Evolutionary conservation across 2,888 invertebrate species (phyloP), one percentile per base, ranked within the genome.

Genomic region (Sesia apiformis): DNA sequence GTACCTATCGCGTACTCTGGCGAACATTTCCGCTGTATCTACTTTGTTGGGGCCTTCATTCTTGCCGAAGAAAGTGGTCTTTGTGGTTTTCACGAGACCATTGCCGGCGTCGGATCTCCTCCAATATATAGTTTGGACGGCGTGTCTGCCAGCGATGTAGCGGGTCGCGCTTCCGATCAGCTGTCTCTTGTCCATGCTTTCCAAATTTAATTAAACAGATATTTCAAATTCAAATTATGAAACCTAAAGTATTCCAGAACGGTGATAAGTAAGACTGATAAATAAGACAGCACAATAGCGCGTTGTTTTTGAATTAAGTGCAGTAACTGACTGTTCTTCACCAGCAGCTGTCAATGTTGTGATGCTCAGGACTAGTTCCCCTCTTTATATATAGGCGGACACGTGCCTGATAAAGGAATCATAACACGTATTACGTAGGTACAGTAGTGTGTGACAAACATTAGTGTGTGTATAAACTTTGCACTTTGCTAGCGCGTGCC

Each of bases 51-150:
- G 65, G 3, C 81, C 85, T 46, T 89, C 90, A 53, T 84, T 86
- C 62, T 88, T 90, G 6, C 91, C 91, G 66, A 92, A 92, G 68
- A 90, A 91, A 0, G 91, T 91, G 65, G 89, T 90, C 64, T 86
- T 91, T 4, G 91, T 90, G 5, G 91, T 91, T 69, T 88, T 92
- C 54, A 91, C 67, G 56, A 92, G 81, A 5, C 89, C 90, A 41
- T 88, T 90, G 60, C 80, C 82, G 40, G 74, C 75, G 43, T 81
- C 86, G 0, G 85, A 78, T 50, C 92, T 90, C 66, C 94, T 89
- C 95, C 95, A 95, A 69, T 95, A 95, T 0, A 94, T 93, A 0
- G 94, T 94, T 71, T 95, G 94, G 38, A 94, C 91, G 1, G 94
- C 94, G 67, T 94, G 93, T 58, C 93, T 91, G 52, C 94, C 93